Base-by-base conservation (phyloP, 2,888 invertebrate species). In the Drosophila hamatofila region DNA sequence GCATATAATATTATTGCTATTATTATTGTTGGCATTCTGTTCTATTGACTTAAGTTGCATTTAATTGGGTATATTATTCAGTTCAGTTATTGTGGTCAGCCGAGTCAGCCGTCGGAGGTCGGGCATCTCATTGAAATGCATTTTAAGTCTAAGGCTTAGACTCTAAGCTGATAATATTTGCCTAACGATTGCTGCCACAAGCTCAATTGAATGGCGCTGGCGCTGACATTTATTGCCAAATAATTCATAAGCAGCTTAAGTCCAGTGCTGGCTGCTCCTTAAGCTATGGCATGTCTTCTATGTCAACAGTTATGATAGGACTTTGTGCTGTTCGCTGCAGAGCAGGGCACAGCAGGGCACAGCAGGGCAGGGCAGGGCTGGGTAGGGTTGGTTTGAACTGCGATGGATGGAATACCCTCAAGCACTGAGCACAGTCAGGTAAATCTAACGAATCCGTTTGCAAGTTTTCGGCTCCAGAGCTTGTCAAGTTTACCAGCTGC, bases 401-500 rank as follows among this genome's bases (percentile, higher is more conserved):
- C n/a, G n/a, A 27, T n/a, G 42, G 27, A 16, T 23, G n/a, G 42
- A 65, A 25, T 33, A 27, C 46, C 57, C 54, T 58, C 33, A 54
- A 72, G 42, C 18, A 27, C 30, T 23, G 35, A 37, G 51, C 65
- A 52, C 51, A 46, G 62, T 57, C 64, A 78, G 78, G 76, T 78
- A 55, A 69, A 69, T 76, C 78, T 78, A 74, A 74, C 62, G 65
- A 74, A 63, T 60, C 61, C 57, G 51, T 74, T 78, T 65, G 25
- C 69, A 65, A 68, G 68, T 69, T 78, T 44, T 48, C 48, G 60
- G 49, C 54, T 64, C 64, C 51, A 76, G 62, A 62, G 44, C 64
- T 65, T 80, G 67, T 65, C 69, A 78, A 78, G 72, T 80, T 80
- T 80, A 72, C 55, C 81, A 75, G 78, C 71, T 84, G 85, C 85